Evolutionary conservation across 2,797 vertebrate species (phyloP), one percentile per base, ranked within the genome.

Genomic region (Coracias cyanogaster): DNA sequence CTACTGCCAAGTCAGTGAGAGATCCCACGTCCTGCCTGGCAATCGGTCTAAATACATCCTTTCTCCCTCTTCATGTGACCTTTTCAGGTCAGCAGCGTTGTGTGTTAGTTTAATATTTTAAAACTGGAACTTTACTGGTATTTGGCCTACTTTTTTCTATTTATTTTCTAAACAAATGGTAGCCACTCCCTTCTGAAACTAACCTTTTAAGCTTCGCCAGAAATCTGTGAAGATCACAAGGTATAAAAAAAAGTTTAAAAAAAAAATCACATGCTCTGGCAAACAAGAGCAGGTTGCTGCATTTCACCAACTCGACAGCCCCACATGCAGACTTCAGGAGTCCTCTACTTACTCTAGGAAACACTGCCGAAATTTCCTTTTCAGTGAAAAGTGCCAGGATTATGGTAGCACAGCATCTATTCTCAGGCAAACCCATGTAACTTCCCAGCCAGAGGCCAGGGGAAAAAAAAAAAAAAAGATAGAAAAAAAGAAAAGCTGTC

Each of bases 51-150:
- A 94, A 96, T 93, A 86, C 93, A 94, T 95, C 96, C 86, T 93
- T 95, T 96, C 94, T 96, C 94, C 94, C 91, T 66, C 90, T 96
- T 91, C 71, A 54, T 84, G 91, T 84, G 93, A 96, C 93, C 93
- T 94, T 94, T 95, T 62, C 83, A 89, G 94, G 91, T 83, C 95
- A 96, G 91, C 88, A 89, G 60, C 62, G 77, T 49, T 82, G 64
- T 80, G 33, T 93, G 78, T 92, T 96, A 94, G 81, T 88, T 96
- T 90, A 93, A 82, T 92, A 93, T 81, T 94, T 94, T 77, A 87
- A 96, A 97, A 96, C 90, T 95, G 96, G 91, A 96, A 95, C 95
- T 97, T 96, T 93, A 94, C 96, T 94, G 94, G 93, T 97, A 96
- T 96, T 97, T 95, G 86, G 95, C 96, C 93, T 95, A 90, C 88